These are phyloP conservation scores for Albula goreensis DNA, from an alignment of 2,113 vertebrate species.

Conservation along the genomic window DNA sequence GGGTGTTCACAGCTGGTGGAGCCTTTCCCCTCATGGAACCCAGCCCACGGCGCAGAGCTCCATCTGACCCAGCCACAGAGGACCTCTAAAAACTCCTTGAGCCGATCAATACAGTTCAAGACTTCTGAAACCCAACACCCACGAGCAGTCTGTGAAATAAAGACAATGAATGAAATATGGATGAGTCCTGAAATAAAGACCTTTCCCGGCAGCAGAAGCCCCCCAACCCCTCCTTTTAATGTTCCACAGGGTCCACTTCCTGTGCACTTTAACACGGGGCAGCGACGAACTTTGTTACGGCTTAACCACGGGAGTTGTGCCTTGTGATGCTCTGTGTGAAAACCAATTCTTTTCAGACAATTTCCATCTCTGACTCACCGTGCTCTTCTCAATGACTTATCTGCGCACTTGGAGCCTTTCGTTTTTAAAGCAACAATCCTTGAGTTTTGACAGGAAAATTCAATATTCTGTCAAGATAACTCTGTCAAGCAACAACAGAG, in stretches of 20 bases:
- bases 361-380: not conserved
- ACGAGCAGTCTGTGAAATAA: constrained; percentile 5
- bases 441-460: not conserved
- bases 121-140: not conserved
- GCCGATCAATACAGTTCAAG: constrained; percentile 11
- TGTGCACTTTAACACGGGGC: not conserved
- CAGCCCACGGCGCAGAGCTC: not conserved
- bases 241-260: not conserved
- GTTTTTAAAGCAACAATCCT: not conserved
- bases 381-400: not conserved
- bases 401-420: not conserved
- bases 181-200: not conserved
- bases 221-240: not conserved
- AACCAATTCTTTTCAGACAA: not conserved
- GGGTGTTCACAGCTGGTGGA: not conserved
- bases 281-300: not conserved
- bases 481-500: not conserved
- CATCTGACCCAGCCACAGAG: not conserved
- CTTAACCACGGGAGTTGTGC: not conserved
- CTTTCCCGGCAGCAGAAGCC: not conserved
- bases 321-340: not conserved
- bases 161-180: constrained; percentile 4
- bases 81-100: not conserved
- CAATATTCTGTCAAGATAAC: not conserved
- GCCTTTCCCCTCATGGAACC: not conserved